These are phyloP conservation scores for Lucilia sericata DNA, from an alignment of 1,140 invertebrate species.

Conservation along the genomic window DNA sequence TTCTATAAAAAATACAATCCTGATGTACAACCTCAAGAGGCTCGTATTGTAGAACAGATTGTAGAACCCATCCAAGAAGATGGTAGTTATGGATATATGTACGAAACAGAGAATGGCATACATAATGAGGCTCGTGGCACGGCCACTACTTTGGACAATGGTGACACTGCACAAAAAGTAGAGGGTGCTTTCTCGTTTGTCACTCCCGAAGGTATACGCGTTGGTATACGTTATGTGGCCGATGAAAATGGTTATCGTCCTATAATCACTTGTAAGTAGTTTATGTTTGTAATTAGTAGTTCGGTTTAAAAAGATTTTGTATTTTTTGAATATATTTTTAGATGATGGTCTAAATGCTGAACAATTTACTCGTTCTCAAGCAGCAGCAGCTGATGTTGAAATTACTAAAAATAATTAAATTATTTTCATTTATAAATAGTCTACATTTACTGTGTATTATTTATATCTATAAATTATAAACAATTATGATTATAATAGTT, in stretches of 20 bases:
- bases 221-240: conserved; percentile 60
- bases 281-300: background rate
- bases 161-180: conserved; percentile 58
- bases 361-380: conserved; percentile 55
- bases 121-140: conserved; percentile 69
- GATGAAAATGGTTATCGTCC: conserved; percentile 64
- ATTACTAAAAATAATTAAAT: too few relatives aligned
- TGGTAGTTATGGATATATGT: conserved; percentile 57
- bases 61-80: conserved; percentile 54
- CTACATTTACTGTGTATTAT: too few relatives aligned
- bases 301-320: background rate
- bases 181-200: conserved; percentile 62
- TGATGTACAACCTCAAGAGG: conserved; percentile 54
- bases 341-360: conserved; percentile 61
- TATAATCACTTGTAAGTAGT: conserved; percentile 59
- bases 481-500: too few relatives aligned
- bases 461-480: too few relatives aligned
- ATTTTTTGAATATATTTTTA: conserved; percentile 35
- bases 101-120: conserved; percentile 73
- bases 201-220: conserved; percentile 60
- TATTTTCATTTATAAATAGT: too few relatives aligned
- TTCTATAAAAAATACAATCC: conserved; percentile 64
- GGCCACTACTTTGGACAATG: conserved; percentile 62
- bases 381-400: conserved; percentile 55
- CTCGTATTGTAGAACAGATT: conserved; percentile 55